Evolutionary conservation across 2,888 invertebrate species (phyloP), one percentile per base, ranked within the genome.

Genomic region (Nephrotoma guestfalica): DNA sequence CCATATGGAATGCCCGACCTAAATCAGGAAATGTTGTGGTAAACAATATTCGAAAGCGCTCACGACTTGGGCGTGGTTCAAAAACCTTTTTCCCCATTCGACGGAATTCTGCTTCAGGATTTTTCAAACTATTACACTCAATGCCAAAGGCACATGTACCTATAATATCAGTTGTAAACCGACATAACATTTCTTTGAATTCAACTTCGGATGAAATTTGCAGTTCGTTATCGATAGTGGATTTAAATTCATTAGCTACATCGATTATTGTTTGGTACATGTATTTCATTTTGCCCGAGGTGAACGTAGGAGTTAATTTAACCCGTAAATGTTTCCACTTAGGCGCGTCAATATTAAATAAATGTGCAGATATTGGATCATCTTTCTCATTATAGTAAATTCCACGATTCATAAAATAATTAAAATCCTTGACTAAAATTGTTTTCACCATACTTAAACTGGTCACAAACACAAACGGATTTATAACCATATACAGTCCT

Each of bases 271-370:
- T 90, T 9, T 89, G 89, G 86, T 91, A 92, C 92, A 93, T 92
- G 41, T 89, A 90, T 87, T 92, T 92, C 90, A 93, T 92, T 88
- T 92, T 92, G 6, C 92, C 92, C 0, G 92, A 91, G 0, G 92
- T 92, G 86, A 93, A 93, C 0, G 92, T 91, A 0, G 93, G 92
- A 0, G 92, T 91, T 40, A 93, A 87, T 86, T 92, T 92, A 0
- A 89, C 88, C 2, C 86, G 86, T 47, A 86, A 41, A 40, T 18
- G 13, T 51, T 47, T 45, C 51, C 86, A 86, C 40, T 86, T 45
- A 2, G 30, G 18, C 0, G 40, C 86, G 3, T 86, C 86, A 4
- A 86, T 47, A 30, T 86, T 86, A 13, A 86, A 47, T 47, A 86
- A 47, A 45, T 86, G 15, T 4, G 86, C 86, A 0, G 86, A 86